phyloP scores from a whole-genome alignment of 2,797 vertebrate genomes.

The Nannoperca australis region DNA sequence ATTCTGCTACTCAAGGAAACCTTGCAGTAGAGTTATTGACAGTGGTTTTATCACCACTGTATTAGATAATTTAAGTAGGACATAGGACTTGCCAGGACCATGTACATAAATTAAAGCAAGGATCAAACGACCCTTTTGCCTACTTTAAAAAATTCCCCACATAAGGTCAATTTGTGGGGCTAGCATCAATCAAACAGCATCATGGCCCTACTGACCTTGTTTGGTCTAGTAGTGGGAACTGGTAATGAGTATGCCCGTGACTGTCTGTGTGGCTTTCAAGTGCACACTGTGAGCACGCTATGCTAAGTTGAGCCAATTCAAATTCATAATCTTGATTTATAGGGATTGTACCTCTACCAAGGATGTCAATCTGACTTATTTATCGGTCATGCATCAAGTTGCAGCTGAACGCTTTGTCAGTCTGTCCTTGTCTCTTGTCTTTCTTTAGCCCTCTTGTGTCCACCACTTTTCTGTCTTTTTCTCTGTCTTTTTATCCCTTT shows the following conservation, averaged over 20 bases:
- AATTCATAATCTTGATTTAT: neutral
- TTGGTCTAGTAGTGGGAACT: slow-evolving; percentile 24
- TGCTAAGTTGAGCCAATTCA: too few species aligned
- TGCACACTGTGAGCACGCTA: too few species aligned
- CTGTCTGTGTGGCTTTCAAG: neutral
- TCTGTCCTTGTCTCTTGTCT: neutral
- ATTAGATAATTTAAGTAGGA: neutral
- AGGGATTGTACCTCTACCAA: neutral
- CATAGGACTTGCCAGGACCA: neutral
- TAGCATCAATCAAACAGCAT: neutral
- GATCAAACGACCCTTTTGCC: neutral
- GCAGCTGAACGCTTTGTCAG: neutral
- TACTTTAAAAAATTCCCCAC: neutral
- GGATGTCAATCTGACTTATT: slow-evolving; percentile 5
- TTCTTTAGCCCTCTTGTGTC: slow-evolving; percentile 12
- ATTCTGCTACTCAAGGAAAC: slow-evolving; percentile 2
- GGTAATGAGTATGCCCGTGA: neutral
- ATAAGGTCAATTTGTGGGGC: neutral
- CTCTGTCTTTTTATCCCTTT: neutral
- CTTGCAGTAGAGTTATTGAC: neutral
- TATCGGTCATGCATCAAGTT: neutral
- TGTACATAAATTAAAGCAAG: neutral
- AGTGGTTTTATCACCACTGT: neutral
- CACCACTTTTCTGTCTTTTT: neutral
- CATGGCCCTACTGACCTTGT: slow-evolving; percentile 1